phyloP scores from a whole-genome alignment of 1,140 invertebrate species.

The Pteromalus puparum region DNA sequence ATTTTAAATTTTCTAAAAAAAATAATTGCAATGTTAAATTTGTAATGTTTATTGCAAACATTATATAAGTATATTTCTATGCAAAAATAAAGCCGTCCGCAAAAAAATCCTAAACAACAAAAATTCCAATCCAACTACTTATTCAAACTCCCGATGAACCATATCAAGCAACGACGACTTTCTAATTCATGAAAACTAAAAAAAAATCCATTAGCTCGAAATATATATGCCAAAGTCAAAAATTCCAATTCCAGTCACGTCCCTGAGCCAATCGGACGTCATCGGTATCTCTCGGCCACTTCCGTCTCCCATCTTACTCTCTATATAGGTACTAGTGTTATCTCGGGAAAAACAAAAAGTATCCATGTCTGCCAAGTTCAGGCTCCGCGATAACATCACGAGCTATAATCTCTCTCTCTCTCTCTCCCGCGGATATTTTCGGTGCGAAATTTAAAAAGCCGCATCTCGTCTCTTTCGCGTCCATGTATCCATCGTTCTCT shows the following conservation, averaged over 20 bases:
- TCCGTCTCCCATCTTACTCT: neutral
- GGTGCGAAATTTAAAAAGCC: constrained; percentile 18
- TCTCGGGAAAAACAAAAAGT: neutral
- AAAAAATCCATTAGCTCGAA: neutral
- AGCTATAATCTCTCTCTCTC: neutral
- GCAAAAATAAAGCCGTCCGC: too few species aligned
- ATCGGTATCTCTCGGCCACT: neutral
- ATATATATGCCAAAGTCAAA: neutral
- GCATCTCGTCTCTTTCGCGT: neutral
- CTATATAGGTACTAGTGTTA: neutral
- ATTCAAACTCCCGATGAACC: neutral
- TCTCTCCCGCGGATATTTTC: neutral
- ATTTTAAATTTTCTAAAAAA: too few species aligned
- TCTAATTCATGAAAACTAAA: neutral
- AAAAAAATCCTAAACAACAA: too few species aligned
- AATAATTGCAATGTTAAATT: too few species aligned
- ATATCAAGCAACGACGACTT: neutral
- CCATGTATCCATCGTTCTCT: constrained; percentile 24
- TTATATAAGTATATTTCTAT: too few species aligned
- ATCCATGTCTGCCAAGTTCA: neutral
- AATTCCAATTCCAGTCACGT: neutral
- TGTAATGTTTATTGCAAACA: too few species aligned
- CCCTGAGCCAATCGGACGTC: constrained; percentile 23
- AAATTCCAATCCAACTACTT: too few species aligned
- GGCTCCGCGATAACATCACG: neutral